Conservation (phyloP, 53 echinoderm and acorn worm species). For the Zoroaster sp. region DNA sequence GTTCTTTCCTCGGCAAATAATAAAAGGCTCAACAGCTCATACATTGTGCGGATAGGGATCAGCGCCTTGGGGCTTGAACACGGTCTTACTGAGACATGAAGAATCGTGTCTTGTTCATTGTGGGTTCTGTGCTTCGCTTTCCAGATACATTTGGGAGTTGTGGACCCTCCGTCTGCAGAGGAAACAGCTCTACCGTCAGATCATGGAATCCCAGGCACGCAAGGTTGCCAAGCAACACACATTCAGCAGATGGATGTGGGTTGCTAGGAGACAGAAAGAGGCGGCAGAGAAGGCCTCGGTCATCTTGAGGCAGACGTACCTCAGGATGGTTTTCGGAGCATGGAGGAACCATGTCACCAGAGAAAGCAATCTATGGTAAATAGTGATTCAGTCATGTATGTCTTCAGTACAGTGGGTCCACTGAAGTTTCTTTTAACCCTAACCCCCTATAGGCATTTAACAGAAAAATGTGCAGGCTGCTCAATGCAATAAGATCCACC, state of each 20-base stretch:
- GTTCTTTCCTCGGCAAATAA: too few relatives aligned
- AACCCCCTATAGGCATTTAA: too few relatives aligned
- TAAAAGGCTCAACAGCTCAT: too few relatives aligned
- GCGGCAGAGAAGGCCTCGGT: not conserved
- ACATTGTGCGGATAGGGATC: too few relatives aligned
- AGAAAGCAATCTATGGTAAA: conserved; percentile 31
- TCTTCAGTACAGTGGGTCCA: too few relatives aligned
- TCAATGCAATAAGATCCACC: too few relatives aligned
- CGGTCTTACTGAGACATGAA: too few relatives aligned
- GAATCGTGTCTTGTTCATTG: not conserved
- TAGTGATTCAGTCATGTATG: too few relatives aligned
- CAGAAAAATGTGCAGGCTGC: too few relatives aligned
- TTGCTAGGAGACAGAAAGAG: conserved; percentile 55
- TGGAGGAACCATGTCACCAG: conserved; percentile 21
- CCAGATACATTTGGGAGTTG: conserved; percentile 49
- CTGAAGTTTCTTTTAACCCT: too few relatives aligned
- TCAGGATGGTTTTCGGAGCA: conserved; percentile 8
- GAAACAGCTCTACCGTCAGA: conserved; percentile 40
- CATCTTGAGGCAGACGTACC: not conserved
- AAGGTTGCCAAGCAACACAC: conserved; percentile 51
- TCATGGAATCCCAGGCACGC: conserved; percentile 57
- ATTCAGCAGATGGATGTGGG: conserved; percentile 40
- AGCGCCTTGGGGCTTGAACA: not conserved
- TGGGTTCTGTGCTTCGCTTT: not conserved
- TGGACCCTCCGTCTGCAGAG: conserved; percentile 61